Base-by-base conservation (phyloP, 1,140 invertebrate genomes). In the Cardiocondyla obscurior region DNA sequence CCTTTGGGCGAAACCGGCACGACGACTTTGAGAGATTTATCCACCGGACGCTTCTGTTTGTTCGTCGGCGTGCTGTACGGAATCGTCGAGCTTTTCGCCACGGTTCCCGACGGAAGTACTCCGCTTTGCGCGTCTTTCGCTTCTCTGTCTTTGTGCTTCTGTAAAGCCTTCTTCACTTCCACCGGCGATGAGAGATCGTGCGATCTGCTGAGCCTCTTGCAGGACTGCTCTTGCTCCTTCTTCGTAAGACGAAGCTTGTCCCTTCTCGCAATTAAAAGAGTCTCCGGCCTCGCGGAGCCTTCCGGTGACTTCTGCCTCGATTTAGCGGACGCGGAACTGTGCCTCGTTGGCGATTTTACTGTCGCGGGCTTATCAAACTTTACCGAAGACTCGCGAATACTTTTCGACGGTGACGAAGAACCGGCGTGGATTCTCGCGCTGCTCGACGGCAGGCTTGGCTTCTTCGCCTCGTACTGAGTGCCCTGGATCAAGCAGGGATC, bases 131-230 rank as follows among this genome's bases (percentile, higher is more conserved):
- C 46, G 70, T 53, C 57, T 69, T 87, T 89, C 2, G 28, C 30
- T 36, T 92, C 88, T 28, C 84, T 90, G 1, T 89, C 85, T 69
- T 88, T 90, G 25, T 92, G 91, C 58, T 92, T 94, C 25, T 94
- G 94, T 28, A 96, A 89, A 1, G 94, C 95, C 89, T 95, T 96
- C 72, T 95, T 95, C 1, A 95, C 95, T 87, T 96, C 95, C 44
- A 93, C 93, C 0, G 95, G 95, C 2, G 95, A 95, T 39, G 95
- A 93, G 1, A 96, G 88, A 55, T 95, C 95, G 0, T 95, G 93
- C 3, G 94, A 94, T 84, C 93, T 94, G 30, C 91, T 91, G 6
- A 95, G 86, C 76, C 90, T 93, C 22, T 85, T 88, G 5, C 87
- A 91, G 57, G 83, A 90, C 12, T 92, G 88, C 6, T 91, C 90